Percentiles rank a stretch among this genome's conserved stretches.
Conservation (phyloP, 2,888 invertebrate genomes). For the Phortica okadai region DNA sequence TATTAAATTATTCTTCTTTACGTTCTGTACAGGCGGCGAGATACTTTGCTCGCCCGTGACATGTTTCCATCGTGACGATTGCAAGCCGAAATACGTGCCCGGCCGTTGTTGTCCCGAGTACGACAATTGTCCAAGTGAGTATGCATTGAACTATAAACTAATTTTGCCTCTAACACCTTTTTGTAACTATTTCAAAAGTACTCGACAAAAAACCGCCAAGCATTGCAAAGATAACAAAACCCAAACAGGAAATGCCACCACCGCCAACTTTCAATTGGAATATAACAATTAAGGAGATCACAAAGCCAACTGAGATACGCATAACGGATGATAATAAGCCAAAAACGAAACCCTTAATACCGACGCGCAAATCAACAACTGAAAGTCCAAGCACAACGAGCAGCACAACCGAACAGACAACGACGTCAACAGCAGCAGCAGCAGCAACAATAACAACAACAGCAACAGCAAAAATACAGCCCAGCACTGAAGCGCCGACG, state of each 20-base stretch:
- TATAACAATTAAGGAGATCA: conserved; percentile 76
- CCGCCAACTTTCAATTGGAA: conserved; percentile 67
- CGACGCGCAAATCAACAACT: conserved; percentile 63
- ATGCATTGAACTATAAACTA: conserved; percentile 7
- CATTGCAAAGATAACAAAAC: conserved; percentile 47
- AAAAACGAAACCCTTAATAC: conserved; percentile 55
- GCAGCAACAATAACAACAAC: conserved; percentile 42
- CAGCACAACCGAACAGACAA: conserved; percentile 43
- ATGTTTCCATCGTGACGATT: conserved; percentile 86
- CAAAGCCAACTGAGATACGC: conserved; percentile 75
- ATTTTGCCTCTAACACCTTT: conserved; percentile 2
- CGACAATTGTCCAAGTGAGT: conserved; percentile 85
- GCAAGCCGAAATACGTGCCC: conserved; percentile 83
- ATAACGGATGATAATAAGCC: conserved; percentile 73
- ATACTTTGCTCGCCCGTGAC: conserved; percentile 86
- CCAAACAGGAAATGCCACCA: conserved; percentile 38
- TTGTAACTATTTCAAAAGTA: conserved; percentile 43
- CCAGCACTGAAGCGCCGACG: conserved; percentile 5
- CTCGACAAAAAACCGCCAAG: conserved; percentile 59
- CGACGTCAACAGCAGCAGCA: conserved; percentile 35
- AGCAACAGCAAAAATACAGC: conserved; percentile 19
- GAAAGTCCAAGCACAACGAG: conserved; percentile 45
- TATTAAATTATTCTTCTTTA: background rate
- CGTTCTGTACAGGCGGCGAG: conserved; percentile 79
- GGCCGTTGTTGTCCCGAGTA: conserved; percentile 89